Percentiles rank a stretch among this genome's conserved stretches.
Evolutionary conservation across 2,888 invertebrate genomes (phyloP).

Genomic region (Chaetoderma sp.): DNA sequence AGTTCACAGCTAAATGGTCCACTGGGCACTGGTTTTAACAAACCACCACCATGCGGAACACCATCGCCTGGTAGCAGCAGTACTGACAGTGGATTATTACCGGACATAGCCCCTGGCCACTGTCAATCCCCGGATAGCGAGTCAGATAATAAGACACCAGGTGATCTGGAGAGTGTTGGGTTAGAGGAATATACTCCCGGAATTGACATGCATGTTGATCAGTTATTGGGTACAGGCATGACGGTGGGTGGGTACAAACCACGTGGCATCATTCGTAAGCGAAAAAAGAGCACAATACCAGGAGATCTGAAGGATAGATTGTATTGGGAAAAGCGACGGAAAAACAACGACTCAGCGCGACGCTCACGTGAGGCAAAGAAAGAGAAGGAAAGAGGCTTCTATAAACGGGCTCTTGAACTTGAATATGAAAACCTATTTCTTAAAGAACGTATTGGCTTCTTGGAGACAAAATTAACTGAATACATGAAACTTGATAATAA

Average conservation of each 20-base stretch:
- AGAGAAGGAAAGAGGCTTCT: constrained; percentile 55
- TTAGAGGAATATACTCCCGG: too few relatives aligned
- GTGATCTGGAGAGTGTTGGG: too few relatives aligned
- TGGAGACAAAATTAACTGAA: constrained; percentile 45
- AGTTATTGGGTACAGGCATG: constrained; percentile 47
- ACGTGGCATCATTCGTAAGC: constrained; percentile 42
- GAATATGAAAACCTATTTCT: constrained; percentile 50
- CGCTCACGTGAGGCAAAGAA: constrained; percentile 53
- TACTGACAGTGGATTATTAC: too few relatives aligned
- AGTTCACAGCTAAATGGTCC: too few relatives aligned
- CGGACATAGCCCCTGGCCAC: too few relatives aligned
- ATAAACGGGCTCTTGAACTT: constrained; percentile 47
- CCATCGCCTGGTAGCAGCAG: too few relatives aligned
- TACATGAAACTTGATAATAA: too few relatives aligned
- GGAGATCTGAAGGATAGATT: constrained; percentile 38
- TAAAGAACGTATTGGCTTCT: constrained; percentile 43
- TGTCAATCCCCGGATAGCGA: too few relatives aligned
- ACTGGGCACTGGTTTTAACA: too few relatives aligned
- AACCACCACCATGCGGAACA: too few relatives aligned
- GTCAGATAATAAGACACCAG: too few relatives aligned
- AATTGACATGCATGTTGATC: constrained; percentile 49
- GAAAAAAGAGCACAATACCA: constrained; percentile 36
- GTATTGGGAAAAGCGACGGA: constrained; percentile 53
- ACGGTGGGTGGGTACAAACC: constrained; percentile 52
- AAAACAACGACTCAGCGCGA: constrained; percentile 59